A percentile compares a stretch with the other conserved stretches of the same genome.
These are phyloP conservation scores for Antedon bifida DNA, from an alignment of 35 echinoderm and acorn worm species.

Conservation along the genomic window DNA sequence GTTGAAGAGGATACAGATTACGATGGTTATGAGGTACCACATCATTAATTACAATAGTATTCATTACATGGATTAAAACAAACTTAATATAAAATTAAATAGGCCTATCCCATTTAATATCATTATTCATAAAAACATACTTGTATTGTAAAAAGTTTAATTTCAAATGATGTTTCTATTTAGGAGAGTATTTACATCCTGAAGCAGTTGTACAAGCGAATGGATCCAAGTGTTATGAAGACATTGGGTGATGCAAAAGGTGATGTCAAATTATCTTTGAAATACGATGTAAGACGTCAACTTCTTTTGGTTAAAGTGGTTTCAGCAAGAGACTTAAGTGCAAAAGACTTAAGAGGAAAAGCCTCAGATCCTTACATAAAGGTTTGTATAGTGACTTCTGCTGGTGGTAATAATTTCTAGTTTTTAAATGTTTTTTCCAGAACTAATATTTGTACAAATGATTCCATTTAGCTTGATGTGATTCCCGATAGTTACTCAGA, in stretches of 20 bases:
- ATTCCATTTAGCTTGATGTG: constrained; percentile 76
- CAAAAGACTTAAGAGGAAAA: constrained; percentile 84
- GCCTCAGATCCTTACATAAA: constrained; percentile 71
- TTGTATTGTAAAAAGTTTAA: too few species aligned
- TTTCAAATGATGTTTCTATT: too few species aligned
- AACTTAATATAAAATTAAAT: too few species aligned
- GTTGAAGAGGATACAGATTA: not conserved
- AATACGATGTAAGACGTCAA: constrained; percentile 40
- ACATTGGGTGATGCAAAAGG: constrained; percentile 76
- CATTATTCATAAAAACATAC: too few species aligned
- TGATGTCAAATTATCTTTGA: constrained; percentile 82
- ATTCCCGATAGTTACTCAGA: constrained; percentile 50
- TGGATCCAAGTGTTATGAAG: constrained; percentile 94
- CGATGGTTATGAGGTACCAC: constrained; percentile 16
- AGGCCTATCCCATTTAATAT: too few species aligned
- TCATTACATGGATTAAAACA: too few species aligned
- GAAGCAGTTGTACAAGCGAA: constrained; percentile 83
- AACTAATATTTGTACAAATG: too few species aligned
- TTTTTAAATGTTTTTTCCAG: too few species aligned
- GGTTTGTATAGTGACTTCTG: constrained; percentile 5
- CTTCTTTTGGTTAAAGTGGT: constrained; percentile 65
- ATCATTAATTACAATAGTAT: too few species aligned
- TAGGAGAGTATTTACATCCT: constrained; percentile 87
- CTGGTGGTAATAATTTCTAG: too few species aligned
- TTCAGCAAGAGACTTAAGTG: constrained; percentile 64